Base-by-base conservation (phyloP, 2,888 invertebrate genomes). In the Volucella bombylans region DNA sequence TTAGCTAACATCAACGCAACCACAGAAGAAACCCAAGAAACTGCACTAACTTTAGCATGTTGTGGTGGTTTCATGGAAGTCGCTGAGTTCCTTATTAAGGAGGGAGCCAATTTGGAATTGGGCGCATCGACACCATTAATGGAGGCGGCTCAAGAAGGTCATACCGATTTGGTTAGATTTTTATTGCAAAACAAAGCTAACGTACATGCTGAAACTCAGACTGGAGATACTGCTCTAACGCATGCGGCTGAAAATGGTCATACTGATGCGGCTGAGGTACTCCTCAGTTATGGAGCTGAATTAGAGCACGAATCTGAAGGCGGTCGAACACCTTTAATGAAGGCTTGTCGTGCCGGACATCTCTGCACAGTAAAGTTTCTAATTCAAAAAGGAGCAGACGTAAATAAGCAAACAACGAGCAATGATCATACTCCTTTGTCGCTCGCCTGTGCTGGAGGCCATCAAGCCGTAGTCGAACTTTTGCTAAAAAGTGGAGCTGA, bases 171-270 rank as follows among this genome's bases (percentile, higher is more conserved):
- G 78, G 98, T 92, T 72, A 94, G 96, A 91, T 97, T 96, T 92
- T 94, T 98, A 64, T 91, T 98, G 82, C 95, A 96, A 91, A 95
- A 95, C 88, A 95, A 95, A 88, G 98, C 98, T 71, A 96, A 97
- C 92, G 97, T 98, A 78, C 96, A 97, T 92, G 97, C 98, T 18
- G 96, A 96, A 92, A 98, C 98, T 45, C 97, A 97, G 91, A 98
- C 98, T 50, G 97, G 97, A 82, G 98, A 98, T 92, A 98, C 98
- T 79, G 98, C 99, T 69, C 93, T 99, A 81, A 98, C 98, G 76
- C 98, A 99, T 93, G 99, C 99, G 69, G 98, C 98, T 92, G 99
- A 99, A 93, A 99, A 99, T 93, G 99, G 99, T 0, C 99, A 99
- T 93, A 98, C 98, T 1, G 98, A 98, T 93, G 98, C 99, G 31